A percentile compares a stretch with the other conserved stretches of the same genome.
Conservation (phyloP, 2,888 invertebrate species). For the Leptinotarsa peninsularis region DNA sequence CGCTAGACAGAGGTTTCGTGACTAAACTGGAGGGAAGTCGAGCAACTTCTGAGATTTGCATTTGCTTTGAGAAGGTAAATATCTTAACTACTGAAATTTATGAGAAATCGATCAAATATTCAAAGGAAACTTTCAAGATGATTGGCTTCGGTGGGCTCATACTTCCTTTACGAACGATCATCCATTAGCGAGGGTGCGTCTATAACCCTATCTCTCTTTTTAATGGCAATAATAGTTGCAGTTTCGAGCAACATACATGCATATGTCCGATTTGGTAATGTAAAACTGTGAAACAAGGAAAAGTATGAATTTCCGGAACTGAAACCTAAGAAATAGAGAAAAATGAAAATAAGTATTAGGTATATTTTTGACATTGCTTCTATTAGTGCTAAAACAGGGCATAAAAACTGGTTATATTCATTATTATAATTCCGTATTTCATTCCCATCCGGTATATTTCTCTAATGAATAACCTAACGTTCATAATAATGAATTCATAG, state of each 20-base stretch:
- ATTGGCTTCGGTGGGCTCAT: conserved; percentile 38
- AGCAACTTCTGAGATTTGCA: conserved; percentile 58
- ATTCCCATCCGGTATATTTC: too few relatives aligned
- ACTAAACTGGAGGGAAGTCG: conserved; percentile 51
- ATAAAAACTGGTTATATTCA: too few relatives aligned
- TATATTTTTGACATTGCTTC: too few relatives aligned
- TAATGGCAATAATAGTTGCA: neutral
- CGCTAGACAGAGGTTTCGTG: conserved; percentile 47
- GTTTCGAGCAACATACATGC: neutral
- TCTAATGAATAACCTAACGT: too few relatives aligned
- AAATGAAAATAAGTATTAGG: too few relatives aligned
- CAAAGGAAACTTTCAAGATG: conserved; percentile 41
- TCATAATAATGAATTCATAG: too few relatives aligned
- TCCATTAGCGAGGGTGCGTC: conserved; percentile 37
- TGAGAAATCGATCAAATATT: conserved; percentile 56
- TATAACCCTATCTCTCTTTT: neutral
- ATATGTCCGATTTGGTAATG: neutral
- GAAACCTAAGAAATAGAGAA: too few relatives aligned
- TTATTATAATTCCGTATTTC: too few relatives aligned
- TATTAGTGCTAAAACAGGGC: too few relatives aligned
- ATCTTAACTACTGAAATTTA: conserved; percentile 53
- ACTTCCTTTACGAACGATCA: conserved; percentile 30
- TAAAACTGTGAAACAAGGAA: too few relatives aligned
- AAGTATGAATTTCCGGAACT: too few relatives aligned
- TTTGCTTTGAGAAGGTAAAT: conserved; percentile 54